Base-by-base conservation (phyloP, 2,797 vertebrate genomes). In the Ispidina lecontei region DNA sequence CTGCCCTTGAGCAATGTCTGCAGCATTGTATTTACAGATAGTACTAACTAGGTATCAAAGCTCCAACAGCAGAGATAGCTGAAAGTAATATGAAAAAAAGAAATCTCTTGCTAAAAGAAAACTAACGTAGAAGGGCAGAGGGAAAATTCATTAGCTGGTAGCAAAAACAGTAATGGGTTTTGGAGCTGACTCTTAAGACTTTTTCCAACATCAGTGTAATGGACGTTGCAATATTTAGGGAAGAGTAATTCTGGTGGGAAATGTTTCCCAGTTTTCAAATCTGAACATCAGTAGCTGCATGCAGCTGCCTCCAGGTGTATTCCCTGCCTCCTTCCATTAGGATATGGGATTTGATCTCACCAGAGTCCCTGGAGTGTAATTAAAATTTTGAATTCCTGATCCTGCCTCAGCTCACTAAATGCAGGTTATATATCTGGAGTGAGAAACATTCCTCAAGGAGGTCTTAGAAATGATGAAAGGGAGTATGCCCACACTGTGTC, bases 31-130 rank as follows among this genome's bases (percentile, higher is more conserved):
- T 84, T 95, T 93, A 89, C 90, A 76, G 74, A 90, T 82, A 47
- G 84, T 43, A 69, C 90, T 90, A 73, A 92, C 63, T 46, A 92
- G 86, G 91, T 92, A 96, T 84, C 95, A 94, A 88, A 94, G 90
- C 90, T 71, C 77, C 77, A 65, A 25, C 55, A 33, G 54, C 62
- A 80, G 41, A 79, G 81, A 89, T 5, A 84, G 88, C 86, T 90
- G 84, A 87, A 80, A 93, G 75, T 80, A 84, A 87, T 89, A 88
- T 16, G 64, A 65, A 81, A 85, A 85, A 60, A 62, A 87, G 39
- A 63, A 64, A 51, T 37, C 65, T 84, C 78, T 60, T 62, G 75
- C 65, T 89, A 54, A 65, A 94, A 93, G 77, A 87, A 88, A 88
- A 93, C 69, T 74, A 41, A 82, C 59, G 77, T 29, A 84, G 83